Base-by-base conservation (phyloP, 2,113 vertebrate species). In the Scophthalmus maximus region DNA sequence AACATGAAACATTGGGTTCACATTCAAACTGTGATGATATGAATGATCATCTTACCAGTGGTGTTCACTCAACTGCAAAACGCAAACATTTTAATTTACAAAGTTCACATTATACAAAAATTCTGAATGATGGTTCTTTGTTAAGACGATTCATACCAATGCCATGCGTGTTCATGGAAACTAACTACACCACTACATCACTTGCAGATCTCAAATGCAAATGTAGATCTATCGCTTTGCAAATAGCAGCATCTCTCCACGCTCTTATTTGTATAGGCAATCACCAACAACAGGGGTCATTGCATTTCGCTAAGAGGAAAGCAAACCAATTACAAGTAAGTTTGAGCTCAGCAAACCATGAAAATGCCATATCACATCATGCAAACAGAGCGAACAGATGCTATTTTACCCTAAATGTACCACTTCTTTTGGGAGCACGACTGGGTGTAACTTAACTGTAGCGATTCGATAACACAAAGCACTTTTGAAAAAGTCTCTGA, bases 271-370 rank as follows among this genome's bases (percentile, higher is more conserved):
- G 62, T 61, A n/a, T n/a, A 78, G 58, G 49, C 62, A 75, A 65
- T 87, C 64, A 74, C 78, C 64, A 78, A 68, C 70, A 79, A 66
- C 76, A 79, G 72, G 76, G 81, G 83, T 87, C 77, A 76, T 36
- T 73, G 68, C 69, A 67, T 83, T 57, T 81, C 62, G 77, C 73
- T 69, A 34, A 70, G 57, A 83, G 69, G 52, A 81, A 87, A 85
- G 64, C 67, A 81, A 82, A 82, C 66, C 81, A 87, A 84, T 88
- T 87, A 87, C 73, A 83, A 79, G 73, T 78, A 82, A 46, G 76
- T 85, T 84, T 82, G 80, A 82, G 76, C 82, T 82, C 82, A 85
- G 69, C 75, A 85, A 83, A 84, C 67, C 82, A 55, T 85, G 80
- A 80, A 87, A 88, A 87, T 81, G 79, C 70, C 80, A 82, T 46